Percentiles rank a stretch among this genome's conserved stretches.
Evolutionary conservation across 2,797 vertebrate genomes (phyloP).

Genomic region (Acanthopagrus latus): DNA sequence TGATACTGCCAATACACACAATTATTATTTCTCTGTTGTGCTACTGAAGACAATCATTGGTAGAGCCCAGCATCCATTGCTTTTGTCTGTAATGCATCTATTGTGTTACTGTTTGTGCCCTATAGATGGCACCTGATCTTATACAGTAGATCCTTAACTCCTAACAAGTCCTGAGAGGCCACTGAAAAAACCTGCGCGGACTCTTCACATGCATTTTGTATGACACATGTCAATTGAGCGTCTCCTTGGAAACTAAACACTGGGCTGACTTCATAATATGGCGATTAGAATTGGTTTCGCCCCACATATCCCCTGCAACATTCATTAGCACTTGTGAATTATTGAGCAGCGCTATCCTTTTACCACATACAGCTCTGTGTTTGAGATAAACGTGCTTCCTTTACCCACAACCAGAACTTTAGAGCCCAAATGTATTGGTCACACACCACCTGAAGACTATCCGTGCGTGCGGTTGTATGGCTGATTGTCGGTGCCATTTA

Average conservation of each 20-base stretch:
- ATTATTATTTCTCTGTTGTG: slow-evolving; percentile 16
- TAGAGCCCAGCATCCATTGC: slow-evolving; percentile 5
- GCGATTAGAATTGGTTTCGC: slow-evolving; percentile 91
- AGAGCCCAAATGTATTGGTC: slow-evolving; percentile 68
- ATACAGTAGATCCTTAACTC: slow-evolving; percentile 61
- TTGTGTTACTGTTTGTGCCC: slow-evolving; percentile 56
- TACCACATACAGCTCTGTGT: slow-evolving; percentile 85
- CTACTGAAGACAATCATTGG: background rate
- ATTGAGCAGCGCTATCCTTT: slow-evolving; percentile 92
- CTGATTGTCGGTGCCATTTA: slow-evolving; percentile 42
- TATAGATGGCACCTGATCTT: slow-evolving; percentile 67
- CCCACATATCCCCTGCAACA: slow-evolving; percentile 91
- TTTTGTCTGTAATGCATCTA: slow-evolving; percentile 15
- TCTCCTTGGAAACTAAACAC: slow-evolving; percentile 89
- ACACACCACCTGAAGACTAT: slow-evolving; percentile 30
- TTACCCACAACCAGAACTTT: slow-evolving; percentile 84
- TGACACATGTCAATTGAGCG: slow-evolving; percentile 86
- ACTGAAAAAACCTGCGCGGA: slow-evolving; percentile 60
- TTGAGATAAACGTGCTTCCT: slow-evolving; percentile 84
- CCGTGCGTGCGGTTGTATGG: slow-evolving; percentile 1
- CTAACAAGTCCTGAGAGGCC: slow-evolving; percentile 60
- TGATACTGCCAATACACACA: background rate
- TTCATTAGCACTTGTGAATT: slow-evolving; percentile 93
- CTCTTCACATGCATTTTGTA: slow-evolving; percentile 86
- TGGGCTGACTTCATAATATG: slow-evolving; percentile 88